Percentiles rank a stretch among this genome's conserved stretches.
Evolutionary conservation across 35 echinoderm and acorn worm genomes (phyloP).

Genomic region (Apostichopus parvimensis): DNA sequence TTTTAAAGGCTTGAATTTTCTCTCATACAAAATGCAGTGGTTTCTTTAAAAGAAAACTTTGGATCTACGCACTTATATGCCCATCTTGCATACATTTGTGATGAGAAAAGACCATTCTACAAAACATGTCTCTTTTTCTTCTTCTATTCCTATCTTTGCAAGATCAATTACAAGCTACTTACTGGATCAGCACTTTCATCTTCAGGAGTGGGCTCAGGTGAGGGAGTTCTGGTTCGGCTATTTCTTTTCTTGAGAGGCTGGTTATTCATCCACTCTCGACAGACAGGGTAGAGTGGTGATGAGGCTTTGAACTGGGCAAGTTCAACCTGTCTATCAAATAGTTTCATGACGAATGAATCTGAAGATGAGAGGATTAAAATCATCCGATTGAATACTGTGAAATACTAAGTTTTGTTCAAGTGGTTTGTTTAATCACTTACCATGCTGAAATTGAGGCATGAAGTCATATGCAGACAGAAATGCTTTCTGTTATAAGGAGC

Average conservation of each 20-base stretch:
- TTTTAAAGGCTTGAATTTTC: too few relatives aligned
- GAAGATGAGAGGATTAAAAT: neutral
- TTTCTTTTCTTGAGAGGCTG: conserved; percentile 54
- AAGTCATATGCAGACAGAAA: neutral
- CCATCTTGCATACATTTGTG: too few relatives aligned
- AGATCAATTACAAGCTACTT: neutral
- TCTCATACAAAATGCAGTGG: too few relatives aligned
- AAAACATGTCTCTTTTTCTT: too few relatives aligned
- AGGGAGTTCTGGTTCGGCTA: conserved; percentile 53
- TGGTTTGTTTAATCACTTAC: neutral
- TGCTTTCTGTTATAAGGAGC: too few relatives aligned
- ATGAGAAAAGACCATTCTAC: too few relatives aligned
- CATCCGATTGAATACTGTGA: neutral
- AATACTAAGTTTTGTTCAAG: neutral
- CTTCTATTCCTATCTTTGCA: too few relatives aligned
- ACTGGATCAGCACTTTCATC: conserved; percentile 60
- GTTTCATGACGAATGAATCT: conserved; percentile 98
- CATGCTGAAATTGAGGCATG: neutral
- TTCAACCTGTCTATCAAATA: conserved; percentile 96
- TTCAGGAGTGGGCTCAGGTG: conserved; percentile 78
- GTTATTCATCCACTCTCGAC: conserved; percentile 91
- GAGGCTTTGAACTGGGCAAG: conserved; percentile 81
- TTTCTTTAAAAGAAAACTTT: too few relatives aligned
- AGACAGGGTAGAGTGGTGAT: conserved; percentile 88
- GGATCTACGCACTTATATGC: too few relatives aligned